Evolutionary conservation across 2,888 invertebrate species (phyloP).

Genomic region (Limnephilus auricula): DNA sequence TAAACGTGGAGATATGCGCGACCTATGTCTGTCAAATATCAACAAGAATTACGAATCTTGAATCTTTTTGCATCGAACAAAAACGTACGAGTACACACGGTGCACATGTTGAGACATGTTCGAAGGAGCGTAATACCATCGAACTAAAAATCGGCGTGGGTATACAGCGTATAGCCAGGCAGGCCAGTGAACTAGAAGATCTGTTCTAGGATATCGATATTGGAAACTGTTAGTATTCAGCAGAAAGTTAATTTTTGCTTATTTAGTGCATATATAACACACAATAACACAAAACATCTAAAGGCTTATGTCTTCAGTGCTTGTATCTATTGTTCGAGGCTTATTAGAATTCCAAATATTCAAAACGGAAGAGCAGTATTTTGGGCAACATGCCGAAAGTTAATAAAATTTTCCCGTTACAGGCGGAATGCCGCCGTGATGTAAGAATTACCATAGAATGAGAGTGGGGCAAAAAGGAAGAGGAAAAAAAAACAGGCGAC

Average conservation of each 20-base stretch:
- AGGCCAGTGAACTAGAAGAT: not conserved
- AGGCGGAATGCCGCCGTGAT: conserved; percentile 40
- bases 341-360: conserved; percentile 40
- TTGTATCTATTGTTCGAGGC: conserved; percentile 23
- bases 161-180: not conserved
- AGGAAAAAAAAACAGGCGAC: conserved; percentile 35
- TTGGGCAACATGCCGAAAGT: conserved; percentile 45
- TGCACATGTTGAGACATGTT: too few relatives aligned
- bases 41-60: too few relatives aligned
- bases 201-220: not conserved
- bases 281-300: too few relatives aligned
- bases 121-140: too few relatives aligned
- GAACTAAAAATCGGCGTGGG: too few relatives aligned
- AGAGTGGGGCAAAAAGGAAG: conserved; percentile 11
- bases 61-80: too few relatives aligned
- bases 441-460: conserved; percentile 47
- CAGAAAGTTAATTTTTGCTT: too few relatives aligned
- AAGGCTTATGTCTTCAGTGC: not conserved
- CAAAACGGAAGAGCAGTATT: conserved; percentile 21
- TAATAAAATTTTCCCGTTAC: conserved; percentile 45
- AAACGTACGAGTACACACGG: too few relatives aligned
- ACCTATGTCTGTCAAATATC: too few relatives aligned
- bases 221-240: too few relatives aligned
- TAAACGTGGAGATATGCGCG: too few relatives aligned
- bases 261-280: too few relatives aligned